Base-by-base conservation (phyloP, 2,113 vertebrate genomes). In the Atrichornis clamosus region DNA sequence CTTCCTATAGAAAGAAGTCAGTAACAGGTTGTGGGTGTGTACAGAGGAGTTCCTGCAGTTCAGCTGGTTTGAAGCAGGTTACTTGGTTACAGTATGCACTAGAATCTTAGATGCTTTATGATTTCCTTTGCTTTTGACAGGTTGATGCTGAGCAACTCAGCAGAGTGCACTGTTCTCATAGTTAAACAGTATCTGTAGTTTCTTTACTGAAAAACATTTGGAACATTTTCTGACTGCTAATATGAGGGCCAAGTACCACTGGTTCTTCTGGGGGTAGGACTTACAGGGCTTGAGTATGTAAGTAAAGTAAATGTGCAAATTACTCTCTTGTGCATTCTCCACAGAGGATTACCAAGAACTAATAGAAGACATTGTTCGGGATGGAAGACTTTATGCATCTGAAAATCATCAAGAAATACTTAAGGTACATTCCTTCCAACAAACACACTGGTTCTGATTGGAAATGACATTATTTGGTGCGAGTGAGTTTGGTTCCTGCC, bases 401-500 rank as follows among this genome's bases (percentile, higher is more conserved):
- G 99, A 99, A 97, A 99, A 99, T 96, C 99, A 99, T 96, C 99
- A 99, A 97, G 99, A 99, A 97, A 99, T 99, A 96, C 98, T 99
- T 21, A 99, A 99, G 99, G 99, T 98, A 95, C 87, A 69, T 81
- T 84, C 35, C 32, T 91, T 68, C 32, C 22, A 12, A 55, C 64
- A 23, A 67, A 41, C 24, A 7, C 67, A 5, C 55, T 86, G 37
- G 13, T 21, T 92, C 90, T 91, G 46, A 55, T n/a, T 76, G 73
- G 55, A 78, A 87, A 53, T 65, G 0, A n/a, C 1, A 2, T 39
- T 75, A 4, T 49, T 64, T 42, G 80, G 22, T 89, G 44, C 7
- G 9, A 39, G 23, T 44, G 74, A 87, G 30, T 33, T 92, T 84
- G 7, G 37, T 35, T 93, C 11, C 39, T 74, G 56, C 35, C 37